Conservation (phyloP, 2,113 vertebrate species). For the Elachura formosa region DNA sequence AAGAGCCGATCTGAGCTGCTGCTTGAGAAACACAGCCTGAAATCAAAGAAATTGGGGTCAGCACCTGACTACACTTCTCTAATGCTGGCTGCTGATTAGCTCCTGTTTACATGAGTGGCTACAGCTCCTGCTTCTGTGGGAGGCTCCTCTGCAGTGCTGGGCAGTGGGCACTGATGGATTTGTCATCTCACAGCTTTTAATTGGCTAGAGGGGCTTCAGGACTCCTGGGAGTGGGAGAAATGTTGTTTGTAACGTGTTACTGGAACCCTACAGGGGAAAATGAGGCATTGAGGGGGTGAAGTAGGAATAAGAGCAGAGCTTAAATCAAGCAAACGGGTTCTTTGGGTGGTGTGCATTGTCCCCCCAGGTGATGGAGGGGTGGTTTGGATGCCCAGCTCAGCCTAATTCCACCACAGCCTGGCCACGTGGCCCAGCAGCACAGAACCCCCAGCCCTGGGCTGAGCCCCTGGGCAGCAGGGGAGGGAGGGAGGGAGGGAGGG, state of each 20-base stretch:
- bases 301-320: not conserved
- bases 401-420: not conserved
- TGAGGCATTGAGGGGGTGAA: not conserved
- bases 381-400: not conserved
- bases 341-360: not conserved
- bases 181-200: not conserved
- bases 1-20: not conserved
- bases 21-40: slow-evolving; percentile 19
- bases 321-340: no score
- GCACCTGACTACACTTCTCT: not conserved
- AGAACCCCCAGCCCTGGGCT: not conserved
- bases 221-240: not conserved
- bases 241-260: fast-evolving
- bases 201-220: not conserved
- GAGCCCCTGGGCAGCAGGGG: not conserved
- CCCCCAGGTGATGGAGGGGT: not conserved
- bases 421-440: fast-evolving
- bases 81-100: slow-evolving; percentile 3
- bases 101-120: not conserved
- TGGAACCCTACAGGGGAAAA: not conserved
- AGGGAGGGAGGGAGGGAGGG: no score
- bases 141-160: not conserved
- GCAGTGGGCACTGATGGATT: not conserved
- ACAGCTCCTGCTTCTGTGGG: not conserved
- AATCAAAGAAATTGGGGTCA: slow-evolving; percentile 50